Conservation (phyloP, 1,140 invertebrate species). For the Heliconius himera region DNA sequence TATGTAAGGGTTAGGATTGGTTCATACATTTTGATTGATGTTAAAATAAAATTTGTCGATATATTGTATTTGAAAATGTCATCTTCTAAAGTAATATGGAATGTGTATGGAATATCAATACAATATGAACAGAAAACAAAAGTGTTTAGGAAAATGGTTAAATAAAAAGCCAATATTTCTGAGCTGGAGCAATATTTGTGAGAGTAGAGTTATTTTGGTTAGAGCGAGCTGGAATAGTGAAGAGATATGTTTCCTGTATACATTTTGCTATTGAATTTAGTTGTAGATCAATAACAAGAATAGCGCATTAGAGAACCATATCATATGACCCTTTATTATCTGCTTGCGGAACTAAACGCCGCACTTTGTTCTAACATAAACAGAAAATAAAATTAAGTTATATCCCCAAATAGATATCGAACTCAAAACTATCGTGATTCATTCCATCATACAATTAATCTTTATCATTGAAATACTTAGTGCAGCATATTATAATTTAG, state of each 20-base stretch:
- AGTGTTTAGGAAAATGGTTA: not conserved
- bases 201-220: not conserved
- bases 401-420: too few relatives aligned
- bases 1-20: not conserved
- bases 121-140: not conserved
- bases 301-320: too few relatives aligned
- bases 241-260: not conserved
- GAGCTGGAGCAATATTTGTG: not conserved
- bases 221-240: not conserved
- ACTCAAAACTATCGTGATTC: too few relatives aligned
- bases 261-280: not conserved
- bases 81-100: not conserved
- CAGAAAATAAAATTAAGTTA: too few relatives aligned
- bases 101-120: not conserved
- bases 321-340: too few relatives aligned
- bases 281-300: not conserved
- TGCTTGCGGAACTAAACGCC: too few relatives aligned
- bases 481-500: too few relatives aligned
- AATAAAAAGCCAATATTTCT: not conserved
- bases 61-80: not conserved
- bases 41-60: not conserved
- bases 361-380: too few relatives aligned
- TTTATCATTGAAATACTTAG: not conserved
- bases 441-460: not conserved
- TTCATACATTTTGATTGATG: conserved; percentile 12